Base-by-base conservation (phyloP, 2,888 invertebrate species). In the Nomada hirtipes region DNA sequence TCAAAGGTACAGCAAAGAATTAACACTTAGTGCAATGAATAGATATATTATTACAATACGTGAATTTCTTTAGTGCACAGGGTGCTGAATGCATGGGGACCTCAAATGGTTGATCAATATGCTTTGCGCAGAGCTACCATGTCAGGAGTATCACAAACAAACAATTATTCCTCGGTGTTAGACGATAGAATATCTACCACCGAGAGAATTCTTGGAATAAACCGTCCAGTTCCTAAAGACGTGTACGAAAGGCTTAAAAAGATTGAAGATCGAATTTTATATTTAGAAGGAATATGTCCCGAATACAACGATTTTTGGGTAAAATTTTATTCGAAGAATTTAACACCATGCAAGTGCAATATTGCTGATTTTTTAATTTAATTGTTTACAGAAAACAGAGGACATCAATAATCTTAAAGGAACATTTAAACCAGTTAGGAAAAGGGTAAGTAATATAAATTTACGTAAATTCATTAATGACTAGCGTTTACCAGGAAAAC, bases 261-360 rank as follows among this genome's bases (percentile, higher is more conserved):
- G 1, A 95, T 98, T 89, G 98, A 98, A 93, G 96, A 97, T 89
- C 95, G 96, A 84, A 95, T 98, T 67, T 94, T 97, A 10, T 94
- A 95, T 81, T 93, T 98, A 77, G 97, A 98, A 93, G 95, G 97
- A 0, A 92, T 97, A 72, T 98, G 97, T 55, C 98, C 98, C 0
- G 98, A 98, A 93, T 98, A 98, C 91, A 95, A 96, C 36, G 95
- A 96, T 87, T 96, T 96, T 93, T 95, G 95, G 95, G 96, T 96
- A 94, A 92, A 94, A 94, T 57, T 63, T 64, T 23, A 2, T 15
- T 55, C 57, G 71, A 63, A 63, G 61, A 18, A 60, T 29, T 29
- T 64, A n/a, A 67, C 64, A 67, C 61, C n/a, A 23, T 15, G 7
- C 42, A 50, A 50, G n/a, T 4, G 20, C 53, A 72, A 20, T 20